Evolutionary conservation across 2,113 vertebrate species (phyloP).

Genomic region (Syngnathus floridae): DNA sequence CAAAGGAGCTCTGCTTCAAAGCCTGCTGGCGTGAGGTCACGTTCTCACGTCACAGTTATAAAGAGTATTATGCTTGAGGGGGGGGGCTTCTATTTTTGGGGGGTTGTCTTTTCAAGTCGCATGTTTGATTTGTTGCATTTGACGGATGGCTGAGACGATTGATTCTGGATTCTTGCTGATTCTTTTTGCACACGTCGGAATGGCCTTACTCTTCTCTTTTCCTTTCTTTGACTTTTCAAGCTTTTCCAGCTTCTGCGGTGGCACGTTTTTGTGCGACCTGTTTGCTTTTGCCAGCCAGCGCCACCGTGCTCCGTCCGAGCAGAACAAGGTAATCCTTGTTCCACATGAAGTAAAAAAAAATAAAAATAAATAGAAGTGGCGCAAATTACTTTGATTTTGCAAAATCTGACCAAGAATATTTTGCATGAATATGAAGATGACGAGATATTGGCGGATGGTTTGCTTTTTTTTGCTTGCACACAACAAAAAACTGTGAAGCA

Average conservation of each 20-base stretch:
- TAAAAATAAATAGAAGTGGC: conserved; percentile 38
- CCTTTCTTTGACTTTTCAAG: conserved; percentile 81
- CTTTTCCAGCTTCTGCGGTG: conserved; percentile 67
- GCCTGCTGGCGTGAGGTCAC: background rate
- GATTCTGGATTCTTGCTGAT: conserved; percentile 24
- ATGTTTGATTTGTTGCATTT: conserved; percentile 20
- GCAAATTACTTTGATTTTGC: conserved; percentile 78
- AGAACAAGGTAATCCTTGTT: conserved; percentile 29
- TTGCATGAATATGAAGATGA: conserved; percentile 82
- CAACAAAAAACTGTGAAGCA: conserved; percentile 72
- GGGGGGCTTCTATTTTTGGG: background rate
- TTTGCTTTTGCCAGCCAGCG: conserved; percentile 35
- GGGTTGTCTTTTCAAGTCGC: conserved; percentile 3
- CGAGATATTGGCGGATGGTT: conserved; percentile 83
- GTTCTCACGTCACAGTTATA: background rate
- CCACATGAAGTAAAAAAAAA: conserved; percentile 26
- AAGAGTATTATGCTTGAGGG: background rate
- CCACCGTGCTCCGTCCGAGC: conserved; percentile 46
- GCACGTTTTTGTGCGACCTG: background rate
- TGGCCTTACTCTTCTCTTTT: conserved; percentile 77
- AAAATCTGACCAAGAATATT: conserved; percentile 78
- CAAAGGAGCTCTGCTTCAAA: background rate
- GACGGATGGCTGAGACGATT: conserved; percentile 47
- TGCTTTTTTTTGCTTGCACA: conserved; percentile 95
- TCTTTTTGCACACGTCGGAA: conserved; percentile 78